These are phyloP conservation scores for Odontesthes bonariensis DNA, from an alignment of 2,113 vertebrate genomes.

Conservation along the genomic window DNA sequence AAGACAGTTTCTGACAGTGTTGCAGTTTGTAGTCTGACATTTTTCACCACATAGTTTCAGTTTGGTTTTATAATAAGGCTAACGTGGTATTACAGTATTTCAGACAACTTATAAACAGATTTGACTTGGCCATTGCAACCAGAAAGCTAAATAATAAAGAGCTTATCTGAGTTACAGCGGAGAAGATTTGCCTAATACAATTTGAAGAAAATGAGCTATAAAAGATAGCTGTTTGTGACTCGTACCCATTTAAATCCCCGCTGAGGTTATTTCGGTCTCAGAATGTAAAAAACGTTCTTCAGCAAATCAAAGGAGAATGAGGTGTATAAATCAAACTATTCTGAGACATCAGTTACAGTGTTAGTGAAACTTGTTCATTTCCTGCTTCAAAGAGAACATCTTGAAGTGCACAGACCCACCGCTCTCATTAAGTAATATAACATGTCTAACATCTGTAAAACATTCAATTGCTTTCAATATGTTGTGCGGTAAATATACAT, in stretches of 20 bases:
- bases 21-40: neutral
- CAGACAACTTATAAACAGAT: too few species aligned
- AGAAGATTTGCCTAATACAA: slow-evolving; percentile 26
- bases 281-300: slow-evolving; percentile 8
- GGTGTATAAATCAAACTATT: slow-evolving; percentile 2
- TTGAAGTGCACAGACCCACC: neutral
- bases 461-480: neutral
- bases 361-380: slow-evolving; percentile 11
- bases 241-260: slow-evolving; percentile 20
- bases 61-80: too few species aligned
- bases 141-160: neutral
- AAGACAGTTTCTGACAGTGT: slow-evolving; percentile 10
- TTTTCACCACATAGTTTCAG: neutral
- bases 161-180: slow-evolving; percentile 22
- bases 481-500: neutral
- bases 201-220: neutral
- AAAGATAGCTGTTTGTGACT: neutral
- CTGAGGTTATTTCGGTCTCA: slow-evolving; percentile 22
- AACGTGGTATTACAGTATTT: neutral
- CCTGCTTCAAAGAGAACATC: slow-evolving; percentile 26
- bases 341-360: slow-evolving; percentile 2
- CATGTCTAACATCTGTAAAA: too few species aligned
- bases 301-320: slow-evolving; percentile 31
- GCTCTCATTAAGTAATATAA: neutral
- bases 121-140: neutral